phyloP scores from a whole-genome alignment of 1,140 invertebrate species.

The Acyrthosiphon pisum region DNA sequence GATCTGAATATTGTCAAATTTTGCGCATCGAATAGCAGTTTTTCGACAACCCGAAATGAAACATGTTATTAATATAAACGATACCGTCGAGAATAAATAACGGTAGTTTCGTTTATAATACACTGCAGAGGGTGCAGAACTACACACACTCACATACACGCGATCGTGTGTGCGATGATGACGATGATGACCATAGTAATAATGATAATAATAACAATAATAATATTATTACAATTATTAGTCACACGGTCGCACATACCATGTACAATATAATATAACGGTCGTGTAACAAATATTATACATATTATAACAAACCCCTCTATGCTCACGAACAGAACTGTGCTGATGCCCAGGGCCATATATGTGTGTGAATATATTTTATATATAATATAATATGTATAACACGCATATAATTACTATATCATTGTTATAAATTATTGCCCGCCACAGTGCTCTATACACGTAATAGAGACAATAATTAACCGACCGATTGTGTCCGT shows the following conservation, averaged over 20 bases:
- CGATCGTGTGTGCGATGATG: background rate
- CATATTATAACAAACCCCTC: background rate
- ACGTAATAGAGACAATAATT: background rate
- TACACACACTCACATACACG: too few species aligned
- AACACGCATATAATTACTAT: background rate
- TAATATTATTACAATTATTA: constrained; percentile 9
- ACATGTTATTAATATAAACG: background rate
- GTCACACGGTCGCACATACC: background rate
- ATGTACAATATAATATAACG: too few species aligned
- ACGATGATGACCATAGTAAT: too few species aligned
- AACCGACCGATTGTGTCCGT: background rate
- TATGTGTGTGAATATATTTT: background rate
- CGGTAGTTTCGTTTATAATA: background rate
- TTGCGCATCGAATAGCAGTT: background rate
- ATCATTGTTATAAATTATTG: background rate
- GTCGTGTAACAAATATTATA: background rate
- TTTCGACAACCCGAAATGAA: background rate
- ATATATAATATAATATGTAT: background rate
- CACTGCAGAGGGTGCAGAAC: background rate
- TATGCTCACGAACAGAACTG: background rate
- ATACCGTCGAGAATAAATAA: background rate
- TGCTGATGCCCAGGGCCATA: background rate
- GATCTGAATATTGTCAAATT: background rate
- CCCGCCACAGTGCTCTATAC: background rate
- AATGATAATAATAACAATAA: background rate